Evolutionary conservation across 2,797 vertebrate species (phyloP).

Genomic region (Trichosurus vulpecula): DNA sequence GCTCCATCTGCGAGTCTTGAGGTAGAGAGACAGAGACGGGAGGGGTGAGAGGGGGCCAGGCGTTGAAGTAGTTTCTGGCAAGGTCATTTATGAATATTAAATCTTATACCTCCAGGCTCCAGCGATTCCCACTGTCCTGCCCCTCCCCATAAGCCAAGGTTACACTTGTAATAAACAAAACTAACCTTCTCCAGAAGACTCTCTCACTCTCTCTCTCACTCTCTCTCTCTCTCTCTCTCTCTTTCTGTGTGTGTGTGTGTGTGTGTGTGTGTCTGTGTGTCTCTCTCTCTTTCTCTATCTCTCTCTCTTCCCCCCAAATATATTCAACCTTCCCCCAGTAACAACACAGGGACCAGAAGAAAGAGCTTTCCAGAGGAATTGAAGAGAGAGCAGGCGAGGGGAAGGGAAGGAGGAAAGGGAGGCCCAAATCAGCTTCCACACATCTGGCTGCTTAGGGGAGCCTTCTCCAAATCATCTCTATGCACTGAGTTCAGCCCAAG

Average conservation of each 20-base stretch:
- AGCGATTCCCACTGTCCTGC: slow-evolving; percentile 57
- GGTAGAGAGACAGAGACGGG: not conserved
- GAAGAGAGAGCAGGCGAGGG: not conserved
- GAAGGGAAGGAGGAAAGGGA: too few relatives aligned
- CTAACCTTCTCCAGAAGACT: slow-evolving; percentile 56
- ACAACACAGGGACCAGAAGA: not conserved
- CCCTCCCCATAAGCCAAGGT: slow-evolving; percentile 73
- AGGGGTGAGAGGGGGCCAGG: not conserved
- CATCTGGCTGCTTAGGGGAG: not conserved
- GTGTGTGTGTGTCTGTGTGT: too few relatives aligned
- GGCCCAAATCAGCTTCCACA: not conserved
- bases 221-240: not conserved
- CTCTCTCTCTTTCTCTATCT: not conserved
- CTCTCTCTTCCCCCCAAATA: not conserved
- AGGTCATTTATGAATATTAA: slow-evolving; percentile 77
- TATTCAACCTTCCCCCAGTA: not conserved
- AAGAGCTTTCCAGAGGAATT: not conserved
- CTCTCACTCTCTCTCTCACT: not conserved
- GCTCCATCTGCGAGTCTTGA: not conserved
- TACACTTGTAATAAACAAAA: slow-evolving; percentile 68
- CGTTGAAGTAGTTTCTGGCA: slow-evolving; percentile 44
- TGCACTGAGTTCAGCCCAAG: not conserved
- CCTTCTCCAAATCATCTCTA: not conserved
- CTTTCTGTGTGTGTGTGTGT: too few relatives aligned
- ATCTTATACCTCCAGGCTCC: slow-evolving; percentile 68